phyloP scores from a whole-genome alignment of 2,888 invertebrate species.

The Leptinotarsa rubiginosa region DNA sequence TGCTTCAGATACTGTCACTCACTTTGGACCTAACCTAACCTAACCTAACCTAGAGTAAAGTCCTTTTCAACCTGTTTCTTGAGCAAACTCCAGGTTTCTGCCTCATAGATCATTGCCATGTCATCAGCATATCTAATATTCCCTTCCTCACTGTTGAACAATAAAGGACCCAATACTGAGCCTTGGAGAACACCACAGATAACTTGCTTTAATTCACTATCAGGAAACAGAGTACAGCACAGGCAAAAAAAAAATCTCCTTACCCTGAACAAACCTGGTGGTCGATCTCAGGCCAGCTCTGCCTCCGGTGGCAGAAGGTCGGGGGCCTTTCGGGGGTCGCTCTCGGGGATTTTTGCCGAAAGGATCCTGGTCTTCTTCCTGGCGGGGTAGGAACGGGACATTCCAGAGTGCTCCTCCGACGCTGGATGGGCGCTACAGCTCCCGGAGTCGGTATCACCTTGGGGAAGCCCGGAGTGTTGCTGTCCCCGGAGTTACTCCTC shows the following conservation, averaged over 20 bases:
- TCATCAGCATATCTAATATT: too few species aligned
- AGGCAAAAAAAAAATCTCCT: conserved; percentile 57
- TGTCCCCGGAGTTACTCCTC: conserved; percentile 65
- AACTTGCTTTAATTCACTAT: too few species aligned
- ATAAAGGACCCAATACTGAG: too few species aligned
- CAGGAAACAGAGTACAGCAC: too few species aligned
- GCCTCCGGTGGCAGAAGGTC: conserved; percentile 81
- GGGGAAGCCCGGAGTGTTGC: conserved; percentile 73
- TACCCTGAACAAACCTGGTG: conserved; percentile 86
- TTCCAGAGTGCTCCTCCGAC: conserved; percentile 75
- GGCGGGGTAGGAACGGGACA: conserved; percentile 62
- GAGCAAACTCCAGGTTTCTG: too few species aligned
- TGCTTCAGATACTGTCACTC: too few species aligned
- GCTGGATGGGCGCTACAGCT: conserved; percentile 69
- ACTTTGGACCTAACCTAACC: too few species aligned
- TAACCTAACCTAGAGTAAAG: too few species aligned
- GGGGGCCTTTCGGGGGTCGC: conserved; percentile 74
- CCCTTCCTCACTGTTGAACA: too few species aligned
- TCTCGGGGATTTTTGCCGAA: conserved; percentile 68
- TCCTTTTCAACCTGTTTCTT: too few species aligned
- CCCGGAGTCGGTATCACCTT: conserved; percentile 80
- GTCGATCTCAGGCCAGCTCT: conserved; percentile 89
- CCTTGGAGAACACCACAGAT: too few species aligned
- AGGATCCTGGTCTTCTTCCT: conserved; percentile 67
- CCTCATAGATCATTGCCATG: too few species aligned